Evolutionary conservation across 2,113 vertebrate genomes (phyloP).

Genomic region (Lepidothrix coronata): DNA sequence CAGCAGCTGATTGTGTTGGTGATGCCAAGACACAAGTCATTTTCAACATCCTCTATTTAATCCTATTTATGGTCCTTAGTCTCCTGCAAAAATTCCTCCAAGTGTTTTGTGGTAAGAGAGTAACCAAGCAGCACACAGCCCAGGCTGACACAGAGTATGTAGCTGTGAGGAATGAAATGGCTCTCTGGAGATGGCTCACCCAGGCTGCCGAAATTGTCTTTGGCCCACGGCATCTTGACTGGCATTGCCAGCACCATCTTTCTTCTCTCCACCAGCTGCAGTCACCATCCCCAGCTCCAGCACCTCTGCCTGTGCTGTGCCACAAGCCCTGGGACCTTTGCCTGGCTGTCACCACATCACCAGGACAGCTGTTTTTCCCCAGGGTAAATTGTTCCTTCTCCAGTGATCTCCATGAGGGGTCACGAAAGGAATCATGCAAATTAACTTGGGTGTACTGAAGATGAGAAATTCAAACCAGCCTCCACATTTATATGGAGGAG

Average conservation of each 20-base stretch:
- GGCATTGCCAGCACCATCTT: not conserved
- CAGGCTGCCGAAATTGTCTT: not conserved
- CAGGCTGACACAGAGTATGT: fast-evolving
- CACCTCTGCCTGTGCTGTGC: fast-evolving
- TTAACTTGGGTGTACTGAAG: not conserved
- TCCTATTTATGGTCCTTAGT: not conserved
- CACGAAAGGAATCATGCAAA: not conserved
- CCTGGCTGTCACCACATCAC: fast-evolving
- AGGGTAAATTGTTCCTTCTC: not conserved
- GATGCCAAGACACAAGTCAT: not conserved
- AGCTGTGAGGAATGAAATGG: fast-evolving
- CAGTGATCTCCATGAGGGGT: fast-evolving
- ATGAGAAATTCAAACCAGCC: not conserved
- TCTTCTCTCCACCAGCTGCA: not conserved
- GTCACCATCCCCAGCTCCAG: fast-evolving
- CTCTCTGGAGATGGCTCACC: not conserved
- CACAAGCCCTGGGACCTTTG: fast-evolving
- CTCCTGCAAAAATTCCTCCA: not conserved
- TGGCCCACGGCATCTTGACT: fast-evolving
- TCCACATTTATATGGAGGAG: not conserved
- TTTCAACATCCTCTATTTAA: not conserved
- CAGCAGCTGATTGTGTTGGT: fast-evolving
- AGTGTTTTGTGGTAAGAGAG: not conserved
- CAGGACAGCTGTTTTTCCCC: not conserved
- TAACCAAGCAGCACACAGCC: not conserved